Percentiles rank a stretch among this genome's conserved stretches.
Evolutionary conservation across 2,888 invertebrate species (phyloP).

Genomic region (Andrena fulva): DNA sequence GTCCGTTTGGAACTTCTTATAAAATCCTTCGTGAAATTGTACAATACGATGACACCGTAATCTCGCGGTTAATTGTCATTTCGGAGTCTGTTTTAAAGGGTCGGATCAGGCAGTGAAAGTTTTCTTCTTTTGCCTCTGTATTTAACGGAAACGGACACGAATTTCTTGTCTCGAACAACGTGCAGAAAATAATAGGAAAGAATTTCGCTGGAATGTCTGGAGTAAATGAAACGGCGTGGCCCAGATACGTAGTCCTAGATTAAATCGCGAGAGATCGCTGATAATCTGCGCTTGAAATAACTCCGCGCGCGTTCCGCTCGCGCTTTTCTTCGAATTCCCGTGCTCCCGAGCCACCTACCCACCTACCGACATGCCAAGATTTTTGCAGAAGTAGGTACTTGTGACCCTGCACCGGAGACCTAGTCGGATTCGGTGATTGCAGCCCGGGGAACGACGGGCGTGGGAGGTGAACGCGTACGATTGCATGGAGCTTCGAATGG

Average conservation of each 20-base stretch:
- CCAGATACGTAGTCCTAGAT: constrained; percentile 51
- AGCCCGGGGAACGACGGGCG: constrained; percentile 10
- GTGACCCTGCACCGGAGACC: constrained; percentile 29
- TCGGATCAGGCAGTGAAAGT: not conserved
- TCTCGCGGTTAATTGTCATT: too few relatives aligned
- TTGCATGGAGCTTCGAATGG: constrained; percentile 60
- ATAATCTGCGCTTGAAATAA: constrained; percentile 61
- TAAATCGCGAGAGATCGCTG: constrained; percentile 60
- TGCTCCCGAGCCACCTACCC: not conserved
- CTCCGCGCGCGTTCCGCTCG: constrained; percentile 47
- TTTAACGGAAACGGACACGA: not conserved
- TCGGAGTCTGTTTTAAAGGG: not conserved
- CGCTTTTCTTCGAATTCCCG: constrained; percentile 46
- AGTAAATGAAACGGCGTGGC: constrained; percentile 54
- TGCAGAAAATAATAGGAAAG: not conserved
- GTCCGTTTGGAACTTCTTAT: too few relatives aligned
- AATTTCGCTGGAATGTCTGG: constrained; percentile 19
- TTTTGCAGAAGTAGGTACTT: constrained; percentile 58
- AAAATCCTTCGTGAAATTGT: too few relatives aligned
- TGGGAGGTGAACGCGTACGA: constrained; percentile 35
- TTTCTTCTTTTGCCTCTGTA: not conserved
- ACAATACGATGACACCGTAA: too few relatives aligned
- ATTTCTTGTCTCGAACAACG: constrained; percentile 3
- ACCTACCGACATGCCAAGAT: constrained; percentile 44
- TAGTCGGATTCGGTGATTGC: constrained; percentile 52